Percentiles rank a stretch among this genome's conserved stretches.
These are phyloP conservation scores for Notamacropus eugenii DNA, from an alignment of 2,797 vertebrate species.

Conservation along the genomic window DNA sequence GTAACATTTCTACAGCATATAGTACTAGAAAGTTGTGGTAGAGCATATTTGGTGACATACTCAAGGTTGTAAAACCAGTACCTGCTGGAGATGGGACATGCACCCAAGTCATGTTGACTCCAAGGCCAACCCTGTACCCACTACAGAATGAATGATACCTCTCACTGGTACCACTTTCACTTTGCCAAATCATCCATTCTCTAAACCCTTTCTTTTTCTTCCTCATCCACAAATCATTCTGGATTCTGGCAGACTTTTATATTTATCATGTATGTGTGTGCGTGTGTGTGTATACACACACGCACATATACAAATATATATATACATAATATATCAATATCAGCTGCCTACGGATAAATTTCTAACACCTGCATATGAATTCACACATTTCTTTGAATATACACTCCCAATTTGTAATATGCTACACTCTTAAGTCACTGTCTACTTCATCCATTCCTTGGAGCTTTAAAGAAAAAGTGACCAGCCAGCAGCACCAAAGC, in stretches of 20 bases:
- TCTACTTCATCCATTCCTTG: not conserved
- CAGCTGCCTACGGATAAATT: not conserved
- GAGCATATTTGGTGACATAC: not conserved
- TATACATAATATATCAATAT: not conserved
- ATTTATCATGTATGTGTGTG: not conserved
- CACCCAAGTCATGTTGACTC: not conserved
- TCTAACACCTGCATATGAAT: not conserved
- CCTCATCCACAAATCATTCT: not conserved
- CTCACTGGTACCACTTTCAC: not conserved
- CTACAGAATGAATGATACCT: not conserved
- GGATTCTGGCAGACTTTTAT: not conserved
- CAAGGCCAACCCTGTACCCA: not conserved
- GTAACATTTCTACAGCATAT: not conserved
- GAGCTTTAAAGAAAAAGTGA: not conserved
- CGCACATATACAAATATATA: accelerated
- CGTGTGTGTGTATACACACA: not conserved
- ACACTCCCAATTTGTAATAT: not conserved
- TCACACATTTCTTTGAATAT: not conserved
- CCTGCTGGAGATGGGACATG: not conserved
- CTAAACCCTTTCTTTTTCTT: not conserved
- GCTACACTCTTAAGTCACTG: not conserved
- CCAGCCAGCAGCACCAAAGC: not conserved
- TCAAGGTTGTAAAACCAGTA: not conserved
- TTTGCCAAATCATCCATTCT: not conserved
- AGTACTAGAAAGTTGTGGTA: not conserved